phyloP scores from a whole-genome alignment of 2,113 vertebrate genomes.

The Mus spicilegus region DNA sequence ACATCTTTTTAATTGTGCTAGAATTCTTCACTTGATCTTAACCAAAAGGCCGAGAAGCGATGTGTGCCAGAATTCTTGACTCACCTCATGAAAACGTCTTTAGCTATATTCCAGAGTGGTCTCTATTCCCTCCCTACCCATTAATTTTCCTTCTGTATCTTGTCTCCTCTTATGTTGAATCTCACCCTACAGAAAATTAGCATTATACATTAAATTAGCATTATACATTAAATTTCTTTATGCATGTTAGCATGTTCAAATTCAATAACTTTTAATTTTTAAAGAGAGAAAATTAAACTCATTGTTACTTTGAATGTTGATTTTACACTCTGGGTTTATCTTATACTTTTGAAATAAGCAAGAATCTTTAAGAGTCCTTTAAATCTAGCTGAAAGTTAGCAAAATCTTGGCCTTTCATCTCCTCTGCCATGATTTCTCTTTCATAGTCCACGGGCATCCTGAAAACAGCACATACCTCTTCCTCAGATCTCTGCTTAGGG shows the following conservation, averaged over 20 bases:
- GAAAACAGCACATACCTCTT: slow-evolving; percentile 17
- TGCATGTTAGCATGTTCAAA: not conserved
- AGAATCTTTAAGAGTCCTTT: not conserved
- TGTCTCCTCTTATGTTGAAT: not conserved
- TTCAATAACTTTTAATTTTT: not conserved
- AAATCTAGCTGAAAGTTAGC: not conserved
- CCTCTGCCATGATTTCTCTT: slow-evolving; percentile 48
- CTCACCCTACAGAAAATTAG: not conserved
- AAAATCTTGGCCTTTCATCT: slow-evolving; percentile 26
- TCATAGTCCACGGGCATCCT: slow-evolving; percentile 7
- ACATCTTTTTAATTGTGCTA: not conserved
- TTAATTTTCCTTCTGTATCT: not conserved
- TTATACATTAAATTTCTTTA: not conserved
- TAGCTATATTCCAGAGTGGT: not conserved
- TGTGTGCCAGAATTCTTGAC: not conserved
- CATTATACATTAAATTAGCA: not conserved
- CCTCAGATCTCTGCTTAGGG: slow-evolving; percentile 4
- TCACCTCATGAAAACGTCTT: not conserved
- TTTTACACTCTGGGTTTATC: not conserved
- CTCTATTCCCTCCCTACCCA: not conserved
- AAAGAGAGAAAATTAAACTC: not conserved
- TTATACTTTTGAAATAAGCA: not conserved
- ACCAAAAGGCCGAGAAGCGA: too few species aligned
- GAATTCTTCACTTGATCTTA: not conserved
- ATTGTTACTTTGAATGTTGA: slow-evolving; percentile 4